Evolutionary conservation across 2,113 vertebrate species (phyloP), one percentile per base, ranked within the genome.

Genomic region (Equus przewalskii): DNA sequence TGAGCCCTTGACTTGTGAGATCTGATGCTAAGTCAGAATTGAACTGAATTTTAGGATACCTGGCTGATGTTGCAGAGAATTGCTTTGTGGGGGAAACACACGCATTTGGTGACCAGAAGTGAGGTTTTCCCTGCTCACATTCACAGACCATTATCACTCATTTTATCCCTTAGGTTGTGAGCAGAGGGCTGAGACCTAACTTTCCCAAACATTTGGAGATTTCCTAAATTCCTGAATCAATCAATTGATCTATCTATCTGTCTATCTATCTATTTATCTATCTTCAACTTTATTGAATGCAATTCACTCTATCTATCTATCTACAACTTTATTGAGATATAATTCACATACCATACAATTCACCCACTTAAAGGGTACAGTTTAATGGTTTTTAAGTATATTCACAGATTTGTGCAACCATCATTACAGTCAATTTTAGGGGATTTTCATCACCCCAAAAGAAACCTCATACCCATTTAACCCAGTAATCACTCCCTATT

Each of bases 131-230:
- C 65, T 58, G 49, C 30, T 92, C 54, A 72, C 41, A 64, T 41
- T 8, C 12, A 54, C 49, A 70, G 10, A 89, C 21, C 5, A 65
- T 51, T 58, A 41, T 64, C 14, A 65, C 41, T 58, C 24, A 26
- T 51, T 83, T 78, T 78, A 54, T 93, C 80, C 91, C 80, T 95
- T 60, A 65, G 13, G 44, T 60, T 95, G 30, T 90, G 69, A 78
- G 62, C 75, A 60, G 44, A 93, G 15, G 46, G 3, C 36, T 83
- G 70, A 91, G 15, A 18, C 54, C 28, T 86, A 72, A 87, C 41
- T 65, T 93, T 94, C n/a, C 30, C 86, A n/a, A 94, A 65, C 6
- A 81, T 26, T 26, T 64, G 13, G 15, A 28, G 16, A 72, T 89
- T 89, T 94, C 22, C 83, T 89, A 60, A 85, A 69, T 91, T 78